Conservation (phyloP, 2,797 vertebrate species). For the Sylvia borin region DNA sequence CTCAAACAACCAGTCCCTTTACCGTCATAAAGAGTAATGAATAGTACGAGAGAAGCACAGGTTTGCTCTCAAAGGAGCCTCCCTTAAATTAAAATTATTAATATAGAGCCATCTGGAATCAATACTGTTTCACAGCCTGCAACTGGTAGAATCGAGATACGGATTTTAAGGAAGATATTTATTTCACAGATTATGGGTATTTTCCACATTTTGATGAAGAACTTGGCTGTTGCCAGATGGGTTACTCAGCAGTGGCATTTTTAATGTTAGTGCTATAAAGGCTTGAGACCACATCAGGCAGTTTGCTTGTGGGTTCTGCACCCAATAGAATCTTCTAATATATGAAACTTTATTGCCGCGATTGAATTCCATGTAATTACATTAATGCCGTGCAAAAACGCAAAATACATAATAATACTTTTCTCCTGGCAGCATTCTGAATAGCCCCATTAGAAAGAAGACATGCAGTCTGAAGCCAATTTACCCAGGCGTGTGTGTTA, state of each 20-base stretch:
- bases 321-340: background rate
- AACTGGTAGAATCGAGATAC: background rate
- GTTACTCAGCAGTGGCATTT: background rate
- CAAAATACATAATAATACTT: background rate
- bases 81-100: background rate
- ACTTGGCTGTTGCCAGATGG: background rate
- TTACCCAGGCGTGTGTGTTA: background rate
- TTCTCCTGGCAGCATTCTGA: background rate
- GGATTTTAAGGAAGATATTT: background rate
- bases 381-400: background rate
- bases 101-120: background rate
- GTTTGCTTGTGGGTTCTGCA: background rate
- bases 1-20: background rate
- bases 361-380: background rate
- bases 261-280: background rate
- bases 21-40: background rate
- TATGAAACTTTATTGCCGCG: background rate
- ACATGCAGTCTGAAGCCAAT: background rate
- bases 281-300: background rate
- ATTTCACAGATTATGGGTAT: background rate
- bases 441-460: background rate
- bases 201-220: background rate
- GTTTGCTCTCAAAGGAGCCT: background rate
- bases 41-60: rapidly evolving
- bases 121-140: background rate